Evolutionary conservation across 2,113 vertebrate genomes (phyloP).

Genomic region (Phaetusa simplex): DNA sequence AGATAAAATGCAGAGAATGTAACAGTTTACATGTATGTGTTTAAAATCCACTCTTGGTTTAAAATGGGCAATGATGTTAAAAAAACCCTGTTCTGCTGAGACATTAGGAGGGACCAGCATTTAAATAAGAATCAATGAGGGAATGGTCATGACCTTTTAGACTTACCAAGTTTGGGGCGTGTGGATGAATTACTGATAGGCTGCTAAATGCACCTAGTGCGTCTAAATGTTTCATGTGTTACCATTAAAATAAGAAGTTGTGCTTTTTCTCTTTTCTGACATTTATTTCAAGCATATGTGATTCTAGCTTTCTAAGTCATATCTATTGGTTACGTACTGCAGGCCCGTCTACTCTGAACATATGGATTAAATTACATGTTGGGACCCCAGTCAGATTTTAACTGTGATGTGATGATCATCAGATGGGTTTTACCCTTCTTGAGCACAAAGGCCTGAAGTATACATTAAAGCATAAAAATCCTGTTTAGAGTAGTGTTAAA

Average conservation of each 20-base stretch:
- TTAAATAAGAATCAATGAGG: neutral
- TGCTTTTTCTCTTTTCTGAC: conserved; percentile 25
- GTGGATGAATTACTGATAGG: neutral
- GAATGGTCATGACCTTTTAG: neutral
- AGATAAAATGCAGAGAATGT: neutral
- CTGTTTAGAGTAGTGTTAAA: neutral
- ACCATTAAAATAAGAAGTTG: neutral
- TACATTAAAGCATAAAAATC: neutral
- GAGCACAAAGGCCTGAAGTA: neutral
- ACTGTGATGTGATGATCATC: neutral
- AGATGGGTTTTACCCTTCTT: neutral
- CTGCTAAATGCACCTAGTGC: neutral
- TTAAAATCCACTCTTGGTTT: neutral
- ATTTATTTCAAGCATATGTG: conserved; percentile 15
- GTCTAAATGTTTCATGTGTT: neutral
- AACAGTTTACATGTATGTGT: neutral
- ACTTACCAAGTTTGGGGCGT: neutral
- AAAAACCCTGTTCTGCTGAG: neutral
- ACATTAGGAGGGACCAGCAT: neutral
- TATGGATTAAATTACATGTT: conserved; percentile 18
- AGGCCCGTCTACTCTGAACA: neutral
- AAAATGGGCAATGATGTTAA: neutral
- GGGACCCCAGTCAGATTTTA: neutral
- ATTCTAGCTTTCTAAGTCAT: neutral
- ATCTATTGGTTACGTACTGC: neutral